phyloP scores from a whole-genome alignment of 53 echinoderm and acorn worm genomes.

The Echinometra lucunter region DNA sequence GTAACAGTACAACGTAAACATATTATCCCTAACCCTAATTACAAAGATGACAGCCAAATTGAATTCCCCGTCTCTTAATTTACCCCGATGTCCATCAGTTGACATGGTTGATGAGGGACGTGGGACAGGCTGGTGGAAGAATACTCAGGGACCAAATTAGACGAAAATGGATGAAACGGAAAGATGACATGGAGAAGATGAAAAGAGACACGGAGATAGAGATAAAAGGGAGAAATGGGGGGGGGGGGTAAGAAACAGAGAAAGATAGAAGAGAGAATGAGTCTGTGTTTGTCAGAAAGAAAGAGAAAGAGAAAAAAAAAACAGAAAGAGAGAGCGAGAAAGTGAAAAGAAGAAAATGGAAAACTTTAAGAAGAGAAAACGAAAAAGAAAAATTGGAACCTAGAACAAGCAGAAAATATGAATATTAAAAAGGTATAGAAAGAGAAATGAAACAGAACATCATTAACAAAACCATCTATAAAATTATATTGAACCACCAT shows the following conservation, averaged over 20 bases:
- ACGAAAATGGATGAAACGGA: background rate
- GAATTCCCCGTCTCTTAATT: conserved; percentile 48
- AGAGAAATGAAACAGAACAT: too few species aligned
- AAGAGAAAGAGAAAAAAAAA: too few species aligned
- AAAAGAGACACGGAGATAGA: too few species aligned
- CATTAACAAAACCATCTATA: too few species aligned
- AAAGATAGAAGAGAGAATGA: background rate
- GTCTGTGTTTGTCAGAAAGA: background rate
- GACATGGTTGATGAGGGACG: conserved; percentile 30
- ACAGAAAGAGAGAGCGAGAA: background rate
- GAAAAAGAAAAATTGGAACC: too few species aligned
- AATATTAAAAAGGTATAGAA: too few species aligned
- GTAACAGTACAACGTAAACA: conserved; percentile 42
- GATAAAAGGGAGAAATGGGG: background rate
- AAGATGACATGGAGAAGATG: too few species aligned
- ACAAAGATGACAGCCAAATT: conserved; percentile 44
- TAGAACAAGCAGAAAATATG: too few species aligned
- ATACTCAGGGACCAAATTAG: background rate
- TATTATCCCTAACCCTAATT: conserved; percentile 56
- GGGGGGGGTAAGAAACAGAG: background rate
- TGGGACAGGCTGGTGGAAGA: background rate
- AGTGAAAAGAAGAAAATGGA: too few species aligned
- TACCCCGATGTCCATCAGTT: background rate
- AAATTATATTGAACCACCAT: too few species aligned
- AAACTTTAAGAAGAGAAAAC: too few species aligned